phyloP scores from a whole-genome alignment of 2,113 vertebrate species.

The Felis chaus region DNA sequence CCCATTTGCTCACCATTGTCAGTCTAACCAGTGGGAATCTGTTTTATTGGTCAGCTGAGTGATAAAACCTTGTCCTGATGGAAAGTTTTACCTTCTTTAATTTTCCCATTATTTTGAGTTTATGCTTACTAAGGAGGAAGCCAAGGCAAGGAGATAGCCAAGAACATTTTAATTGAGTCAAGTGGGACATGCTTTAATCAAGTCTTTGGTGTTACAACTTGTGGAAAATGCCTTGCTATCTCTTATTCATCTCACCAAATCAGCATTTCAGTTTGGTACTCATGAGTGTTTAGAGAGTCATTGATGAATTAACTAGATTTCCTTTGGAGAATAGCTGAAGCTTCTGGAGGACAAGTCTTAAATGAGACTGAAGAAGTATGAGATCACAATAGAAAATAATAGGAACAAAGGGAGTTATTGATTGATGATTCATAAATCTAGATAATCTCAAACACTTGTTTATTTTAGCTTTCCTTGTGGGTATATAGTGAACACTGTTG shows the following conservation, averaged over 20 bases:
- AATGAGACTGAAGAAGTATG: constrained; percentile 31
- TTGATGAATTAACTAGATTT: constrained; percentile 32
- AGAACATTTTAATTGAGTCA: constrained; percentile 61
- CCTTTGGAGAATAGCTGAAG: neutral
- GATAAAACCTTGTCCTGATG: constrained; percentile 4
- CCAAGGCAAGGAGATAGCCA: constrained; percentile 22
- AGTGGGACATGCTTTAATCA: constrained; percentile 47
- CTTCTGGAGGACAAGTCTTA: neutral
- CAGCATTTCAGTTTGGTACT: constrained; percentile 43
- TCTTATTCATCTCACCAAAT: constrained; percentile 55
- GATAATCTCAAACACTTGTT: neutral
- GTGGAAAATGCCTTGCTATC: constrained; percentile 44
- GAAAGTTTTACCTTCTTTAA: neutral
- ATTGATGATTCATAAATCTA: neutral
- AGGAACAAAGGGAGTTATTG: neutral
- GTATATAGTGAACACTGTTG: neutral
- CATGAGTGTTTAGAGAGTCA: constrained; percentile 17
- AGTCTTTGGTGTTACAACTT: constrained; percentile 10
- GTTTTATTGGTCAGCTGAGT: neutral
- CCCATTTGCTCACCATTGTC: neutral
- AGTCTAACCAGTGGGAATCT: neutral
- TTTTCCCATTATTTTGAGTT: neutral
- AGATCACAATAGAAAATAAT: neutral
- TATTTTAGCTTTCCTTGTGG: neutral
- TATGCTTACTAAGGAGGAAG: constrained; percentile 17